Evolutionary conservation across 2,113 vertebrate species (phyloP).

Genomic region (Mus pahari): DNA sequence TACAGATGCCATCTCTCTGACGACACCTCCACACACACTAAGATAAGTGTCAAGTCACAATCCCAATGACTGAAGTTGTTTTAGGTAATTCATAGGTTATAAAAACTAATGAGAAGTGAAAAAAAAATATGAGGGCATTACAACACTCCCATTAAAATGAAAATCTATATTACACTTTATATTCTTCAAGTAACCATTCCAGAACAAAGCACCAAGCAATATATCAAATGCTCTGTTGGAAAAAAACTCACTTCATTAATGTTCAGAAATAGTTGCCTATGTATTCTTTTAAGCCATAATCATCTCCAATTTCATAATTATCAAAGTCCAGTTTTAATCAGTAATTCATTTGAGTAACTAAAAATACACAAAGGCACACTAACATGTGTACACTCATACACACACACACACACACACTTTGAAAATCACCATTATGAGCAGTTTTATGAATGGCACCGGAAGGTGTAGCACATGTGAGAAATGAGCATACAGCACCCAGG

Average conservation of each 20-base stretch:
- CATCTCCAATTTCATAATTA: slow-evolving; percentile 16
- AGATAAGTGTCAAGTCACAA: slow-evolving; percentile 75
- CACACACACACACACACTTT: background rate
- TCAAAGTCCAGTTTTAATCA: slow-evolving; percentile 57
- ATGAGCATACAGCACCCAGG: slow-evolving; percentile 5
- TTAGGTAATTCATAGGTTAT: slow-evolving; percentile 81
- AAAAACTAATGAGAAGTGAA: slow-evolving; percentile 83
- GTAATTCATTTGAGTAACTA: slow-evolving; percentile 60
- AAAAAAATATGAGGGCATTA: slow-evolving; percentile 75
- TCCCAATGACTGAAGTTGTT: slow-evolving; percentile 78
- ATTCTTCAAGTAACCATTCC: slow-evolving; percentile 65
- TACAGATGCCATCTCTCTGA: slow-evolving; percentile 62
- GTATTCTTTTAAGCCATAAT: slow-evolving; percentile 61
- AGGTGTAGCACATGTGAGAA: background rate
- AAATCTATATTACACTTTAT: slow-evolving; percentile 78
- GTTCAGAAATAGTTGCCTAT: slow-evolving; percentile 55
- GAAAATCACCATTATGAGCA: slow-evolving; percentile 14
- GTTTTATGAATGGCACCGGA: slow-evolving; percentile 39
- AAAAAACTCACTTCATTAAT: slow-evolving; percentile 41
- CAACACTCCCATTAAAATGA: slow-evolving; percentile 79
- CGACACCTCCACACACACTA: slow-evolving; percentile 57
- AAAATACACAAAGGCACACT: background rate
- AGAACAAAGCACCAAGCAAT: slow-evolving; percentile 50
- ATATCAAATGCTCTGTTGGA: slow-evolving; percentile 16
- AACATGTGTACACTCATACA: too few species aligned